Base-by-base conservation (phyloP, 1,140 invertebrate species). In the Scylla paramamosain region DNA sequence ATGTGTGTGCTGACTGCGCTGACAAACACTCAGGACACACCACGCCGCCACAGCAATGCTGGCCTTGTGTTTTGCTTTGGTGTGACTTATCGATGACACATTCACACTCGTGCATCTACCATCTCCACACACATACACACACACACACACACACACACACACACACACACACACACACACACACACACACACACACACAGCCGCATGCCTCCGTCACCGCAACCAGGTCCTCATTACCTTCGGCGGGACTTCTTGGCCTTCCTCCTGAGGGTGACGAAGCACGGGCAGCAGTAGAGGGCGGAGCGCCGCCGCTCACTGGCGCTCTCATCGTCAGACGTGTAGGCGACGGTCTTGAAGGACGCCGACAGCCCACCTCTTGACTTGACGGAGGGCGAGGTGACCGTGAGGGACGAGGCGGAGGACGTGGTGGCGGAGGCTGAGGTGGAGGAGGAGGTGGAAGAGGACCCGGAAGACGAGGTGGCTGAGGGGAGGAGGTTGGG, bases 221-320 rank as follows among this genome's bases (percentile, higher is more conserved):
- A 12, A 28, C 39, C 46, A 0, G n/a, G n/a, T 14, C 46, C 86
- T 7, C 59, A 94, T 94, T 95, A 95, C 94, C 94, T 95, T 91
- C 77, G 59, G 16, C 91, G 86, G 32, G 52, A 45, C n/a, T 92
- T 92, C 94, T 95, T 95, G 46, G 52, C 48, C n/a, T 95, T 94
- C 25, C 87, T 92, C 91, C 84, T 95, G 84, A 95, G 91, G 84
- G 94, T 88, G 91, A 95, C 20, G 94, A 95, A 95, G 84, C 94
- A 95, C 8, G 94, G 94, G 84, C 94, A 95, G 94, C 94, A 95
- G 94, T 95, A 95, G 83, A 95, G 91, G 29, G 90, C 87, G 10
- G 94, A 95, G 10, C 94, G 77, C 20, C 94, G 90, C 25, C 94
- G 91, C 84, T 95, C 90, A 28, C 94, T 95, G 52, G 94, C 94